Evolutionary conservation across 2,113 vertebrate species (phyloP).

Genomic region (Pheucticus melanocephalus): DNA sequence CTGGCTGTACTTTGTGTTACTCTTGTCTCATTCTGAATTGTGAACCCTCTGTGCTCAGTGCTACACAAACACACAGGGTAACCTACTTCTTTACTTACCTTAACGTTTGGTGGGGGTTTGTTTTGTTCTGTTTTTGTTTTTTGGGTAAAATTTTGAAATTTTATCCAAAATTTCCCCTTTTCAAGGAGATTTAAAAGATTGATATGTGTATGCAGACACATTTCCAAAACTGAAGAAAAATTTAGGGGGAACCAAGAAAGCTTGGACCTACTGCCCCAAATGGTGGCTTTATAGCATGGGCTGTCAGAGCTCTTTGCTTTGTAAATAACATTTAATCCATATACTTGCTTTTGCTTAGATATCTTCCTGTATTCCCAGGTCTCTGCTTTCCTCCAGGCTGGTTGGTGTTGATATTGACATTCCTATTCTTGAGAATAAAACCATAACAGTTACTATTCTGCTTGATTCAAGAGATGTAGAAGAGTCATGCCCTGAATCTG

Average conservation of each 20-base stretch:
- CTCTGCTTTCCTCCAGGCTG: neutral
- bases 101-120: neutral
- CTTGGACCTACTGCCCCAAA: neutral
- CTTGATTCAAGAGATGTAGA: neutral
- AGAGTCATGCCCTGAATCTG: neutral
- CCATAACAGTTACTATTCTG: neutral
- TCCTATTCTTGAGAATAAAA: neutral
- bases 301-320: neutral
- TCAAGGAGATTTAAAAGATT: neutral
- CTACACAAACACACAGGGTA: neutral
- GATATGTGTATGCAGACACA: accelerated
- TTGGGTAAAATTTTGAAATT: too few relatives aligned
- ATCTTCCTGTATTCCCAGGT: neutral
- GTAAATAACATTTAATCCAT: neutral
- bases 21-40: neutral
- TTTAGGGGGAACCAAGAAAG: neutral
- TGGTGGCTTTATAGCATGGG: neutral
- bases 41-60: neutral
- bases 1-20: neutral
- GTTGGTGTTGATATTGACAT: neutral
- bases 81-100: neutral
- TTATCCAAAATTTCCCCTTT: neutral
- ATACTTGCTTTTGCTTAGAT: neutral
- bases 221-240: neutral
- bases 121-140: neutral